These are phyloP conservation scores for Montipora capitata DNA, from an alignment of 92 coral and sea anemone genomes.

Conservation along the genomic window DNA sequence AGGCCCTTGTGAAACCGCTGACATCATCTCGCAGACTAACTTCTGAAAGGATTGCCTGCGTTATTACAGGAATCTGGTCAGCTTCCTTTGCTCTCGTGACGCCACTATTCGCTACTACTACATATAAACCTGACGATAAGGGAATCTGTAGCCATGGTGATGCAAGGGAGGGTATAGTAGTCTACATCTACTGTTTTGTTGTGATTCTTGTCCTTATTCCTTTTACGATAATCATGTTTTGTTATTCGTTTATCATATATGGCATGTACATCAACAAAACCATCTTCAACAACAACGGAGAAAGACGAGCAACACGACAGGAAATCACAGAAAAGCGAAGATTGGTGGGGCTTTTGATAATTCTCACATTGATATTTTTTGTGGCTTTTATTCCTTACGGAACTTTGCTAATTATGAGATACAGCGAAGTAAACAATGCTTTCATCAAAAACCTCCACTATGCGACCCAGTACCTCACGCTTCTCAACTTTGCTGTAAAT, in stretches of 20 bases:
- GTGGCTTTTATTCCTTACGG: conserved; percentile 73
- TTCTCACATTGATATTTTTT: conserved; percentile 63
- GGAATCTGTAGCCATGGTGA: conserved; percentile 58
- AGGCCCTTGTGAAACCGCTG: conserved; percentile 80
- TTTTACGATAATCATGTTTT: conserved; percentile 68
- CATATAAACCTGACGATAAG: not conserved
- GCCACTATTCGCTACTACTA: conserved; percentile 67
- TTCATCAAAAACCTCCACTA: not conserved
- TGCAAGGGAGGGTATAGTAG: conserved; percentile 53
- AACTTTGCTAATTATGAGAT: conserved; percentile 24
- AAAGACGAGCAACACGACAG: conserved; percentile 32
- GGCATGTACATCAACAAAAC: conserved; percentile 85
- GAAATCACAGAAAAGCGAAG: conserved; percentile 62
- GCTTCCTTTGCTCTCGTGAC: conserved; percentile 72
- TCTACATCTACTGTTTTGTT: conserved; percentile 61
- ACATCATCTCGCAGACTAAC: conserved; percentile 60
- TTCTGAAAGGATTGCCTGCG: conserved; percentile 66
- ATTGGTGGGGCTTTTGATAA: conserved; percentile 56
- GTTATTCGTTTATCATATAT: conserved; percentile 78
- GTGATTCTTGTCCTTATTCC: conserved; percentile 60
- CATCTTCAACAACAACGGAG: conserved; percentile 52
- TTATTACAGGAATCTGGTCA: conserved; percentile 69
- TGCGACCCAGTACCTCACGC: conserved; percentile 49
- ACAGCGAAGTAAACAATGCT: not conserved
- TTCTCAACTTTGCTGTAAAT: conserved; percentile 77